Conservation (phyloP, 53 echinoderm and acorn worm genomes). For the Pentamera pediparva region DNA sequence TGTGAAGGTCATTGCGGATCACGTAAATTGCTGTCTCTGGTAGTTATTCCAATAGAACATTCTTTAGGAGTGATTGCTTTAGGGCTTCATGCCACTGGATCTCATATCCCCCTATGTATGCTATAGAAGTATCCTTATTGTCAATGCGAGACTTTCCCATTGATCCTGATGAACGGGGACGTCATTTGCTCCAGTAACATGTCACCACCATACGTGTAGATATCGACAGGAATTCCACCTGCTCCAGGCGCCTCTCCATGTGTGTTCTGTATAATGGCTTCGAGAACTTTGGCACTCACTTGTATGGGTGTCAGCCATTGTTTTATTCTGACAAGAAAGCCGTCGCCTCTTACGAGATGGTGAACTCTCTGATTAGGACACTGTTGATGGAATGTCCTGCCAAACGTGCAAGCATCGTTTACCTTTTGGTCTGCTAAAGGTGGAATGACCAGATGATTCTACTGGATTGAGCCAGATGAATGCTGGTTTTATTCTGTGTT, state of each 20-base stretch:
- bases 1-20: too few species aligned
- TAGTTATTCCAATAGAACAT: too few species aligned
- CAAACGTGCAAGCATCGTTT: constrained; percentile 13
- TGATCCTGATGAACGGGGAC: constrained; percentile 23
- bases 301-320: neutral
- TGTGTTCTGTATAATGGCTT: too few species aligned
- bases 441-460: neutral
- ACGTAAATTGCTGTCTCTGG: too few species aligned
- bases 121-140: too few species aligned
- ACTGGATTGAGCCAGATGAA: neutral
- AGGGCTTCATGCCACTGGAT: too few species aligned
- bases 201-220: constrained; percentile 13
- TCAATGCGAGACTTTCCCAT: constrained; percentile 19
- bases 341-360: constrained; percentile 31
- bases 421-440: constrained; percentile 2
- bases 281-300: too few species aligned
- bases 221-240: constrained; percentile 27
- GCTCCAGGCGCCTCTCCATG: constrained; percentile 11
- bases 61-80: too few species aligned
- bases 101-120: too few species aligned
- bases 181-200: constrained; percentile 8
- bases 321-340: constrained; percentile 13
- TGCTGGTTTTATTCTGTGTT: too few species aligned
- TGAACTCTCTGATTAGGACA: constrained; percentile 12
- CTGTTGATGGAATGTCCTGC: too few species aligned